These are phyloP conservation scores for Hartigia nigra DNA, from an alignment of 2,888 invertebrate genomes.

Conservation along the genomic window DNA sequence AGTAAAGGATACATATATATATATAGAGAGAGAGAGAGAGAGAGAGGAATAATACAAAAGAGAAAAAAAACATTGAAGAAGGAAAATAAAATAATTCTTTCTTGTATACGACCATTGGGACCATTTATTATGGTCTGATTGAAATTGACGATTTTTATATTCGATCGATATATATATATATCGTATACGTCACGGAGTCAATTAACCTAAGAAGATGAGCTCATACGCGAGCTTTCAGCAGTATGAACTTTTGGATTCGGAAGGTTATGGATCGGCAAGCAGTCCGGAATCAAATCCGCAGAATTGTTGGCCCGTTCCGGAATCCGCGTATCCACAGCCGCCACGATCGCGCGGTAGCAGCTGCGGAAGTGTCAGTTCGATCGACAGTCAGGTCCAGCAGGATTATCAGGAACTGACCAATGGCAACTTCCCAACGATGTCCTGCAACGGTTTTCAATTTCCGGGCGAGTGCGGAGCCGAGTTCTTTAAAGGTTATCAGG, in stretches of 20 bases:
- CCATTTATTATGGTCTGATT: neutral
- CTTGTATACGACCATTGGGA: neutral
- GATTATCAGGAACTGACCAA: slow-evolving; percentile 48
- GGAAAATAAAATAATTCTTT: neutral
- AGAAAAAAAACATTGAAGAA: neutral
- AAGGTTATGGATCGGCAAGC: slow-evolving; percentile 60
- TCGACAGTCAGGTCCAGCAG: slow-evolving; percentile 50
- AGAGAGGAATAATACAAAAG: neutral
- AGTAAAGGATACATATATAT: too few species aligned
- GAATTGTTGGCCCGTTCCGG: slow-evolving; percentile 41
- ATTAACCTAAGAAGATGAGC: slow-evolving; percentile 30
- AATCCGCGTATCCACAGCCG: slow-evolving; percentile 53
- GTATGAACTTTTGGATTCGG: slow-evolving; percentile 58
- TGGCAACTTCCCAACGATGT: slow-evolving; percentile 17
- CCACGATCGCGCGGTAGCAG: slow-evolving; percentile 58
- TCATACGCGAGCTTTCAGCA: slow-evolving; percentile 45
- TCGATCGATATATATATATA: neutral
- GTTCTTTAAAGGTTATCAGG: slow-evolving; percentile 57
- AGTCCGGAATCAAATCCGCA: slow-evolving; percentile 59
- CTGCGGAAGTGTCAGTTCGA: slow-evolving; percentile 56
- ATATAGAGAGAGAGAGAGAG: neutral
- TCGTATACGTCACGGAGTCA: neutral
- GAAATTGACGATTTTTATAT: neutral
- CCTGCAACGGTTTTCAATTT: slow-evolving; percentile 21
- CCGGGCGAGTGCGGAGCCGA: slow-evolving; percentile 41